Evolutionary conservation across 2,797 vertebrate genomes (phyloP).

Genomic region (Paratrypauchen microcephalus): DNA sequence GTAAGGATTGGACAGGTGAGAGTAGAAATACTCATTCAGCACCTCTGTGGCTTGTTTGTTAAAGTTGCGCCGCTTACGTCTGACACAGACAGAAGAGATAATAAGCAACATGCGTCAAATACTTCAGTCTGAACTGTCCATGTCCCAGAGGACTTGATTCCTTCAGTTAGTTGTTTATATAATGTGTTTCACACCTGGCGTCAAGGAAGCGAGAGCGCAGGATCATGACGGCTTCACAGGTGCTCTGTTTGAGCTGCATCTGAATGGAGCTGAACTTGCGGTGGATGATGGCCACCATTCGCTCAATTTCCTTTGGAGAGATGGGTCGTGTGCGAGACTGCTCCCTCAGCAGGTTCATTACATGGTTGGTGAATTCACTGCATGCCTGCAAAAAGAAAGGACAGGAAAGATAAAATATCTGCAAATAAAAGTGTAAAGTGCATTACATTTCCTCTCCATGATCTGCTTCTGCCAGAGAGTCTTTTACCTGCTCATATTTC

Average conservation of each 20-base stretch:
- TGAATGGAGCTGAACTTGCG: slow-evolving; percentile 95
- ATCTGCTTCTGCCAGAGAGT: not conserved
- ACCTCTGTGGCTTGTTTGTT: slow-evolving; percentile 99
- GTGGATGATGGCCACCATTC: slow-evolving; percentile 94
- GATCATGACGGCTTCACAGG: slow-evolving; percentile 94
- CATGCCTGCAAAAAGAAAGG: slow-evolving; percentile 77
- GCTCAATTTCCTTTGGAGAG: slow-evolving; percentile 91
- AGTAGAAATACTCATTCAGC: slow-evolving; percentile 99
- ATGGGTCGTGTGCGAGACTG: slow-evolving; percentile 92
- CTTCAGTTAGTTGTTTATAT: not conserved
- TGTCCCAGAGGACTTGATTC: not conserved
- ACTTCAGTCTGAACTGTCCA: slow-evolving; percentile 9
- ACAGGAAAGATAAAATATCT: slow-evolving; percentile 25
- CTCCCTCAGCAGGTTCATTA: slow-evolving; percentile 94
- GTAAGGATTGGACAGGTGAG: slow-evolving; percentile 98
- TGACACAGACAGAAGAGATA: slow-evolving; percentile 56
- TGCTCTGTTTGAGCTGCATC: slow-evolving; percentile 95
- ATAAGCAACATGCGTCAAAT: slow-evolving; percentile 25
- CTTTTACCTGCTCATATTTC: slow-evolving; percentile 91
- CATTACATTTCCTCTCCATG: not conserved
- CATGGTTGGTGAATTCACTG: slow-evolving; percentile 92
- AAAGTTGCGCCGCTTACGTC: slow-evolving; percentile 98
- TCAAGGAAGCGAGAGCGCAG: slow-evolving; percentile 91
- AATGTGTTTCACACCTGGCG: slow-evolving; percentile 80
- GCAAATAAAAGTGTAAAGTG: slow-evolving; percentile 24